Evolutionary conservation across 2,888 invertebrate species (phyloP).

Genomic region (Abrostola tripartita): DNA sequence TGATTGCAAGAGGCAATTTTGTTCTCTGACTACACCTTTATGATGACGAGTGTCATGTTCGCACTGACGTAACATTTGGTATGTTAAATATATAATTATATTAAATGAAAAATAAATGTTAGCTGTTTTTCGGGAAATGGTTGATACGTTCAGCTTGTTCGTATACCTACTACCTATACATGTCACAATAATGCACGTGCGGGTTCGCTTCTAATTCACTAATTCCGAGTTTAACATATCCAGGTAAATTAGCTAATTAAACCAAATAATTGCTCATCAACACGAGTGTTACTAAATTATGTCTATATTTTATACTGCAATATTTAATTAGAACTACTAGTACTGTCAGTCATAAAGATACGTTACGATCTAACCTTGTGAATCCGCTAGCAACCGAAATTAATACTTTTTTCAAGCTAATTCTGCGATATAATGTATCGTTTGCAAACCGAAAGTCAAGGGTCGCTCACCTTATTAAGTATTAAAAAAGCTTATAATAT

Average conservation of each 20-base stretch:
- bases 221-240: not conserved
- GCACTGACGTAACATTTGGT: too few species aligned
- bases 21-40: too few species aligned
- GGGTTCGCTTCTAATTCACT: too few species aligned
- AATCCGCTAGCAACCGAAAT: too few species aligned
- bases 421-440: slow-evolving; percentile 28
- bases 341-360: too few species aligned
- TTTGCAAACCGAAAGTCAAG: slow-evolving; percentile 19
- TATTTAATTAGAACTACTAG: too few species aligned
- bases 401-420: slow-evolving; percentile 6
- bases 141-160: not conserved
- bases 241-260: not conserved
- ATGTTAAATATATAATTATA: not conserved
- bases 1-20: too few species aligned
- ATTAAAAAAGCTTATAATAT: slow-evolving; percentile 14
- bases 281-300: not conserved
- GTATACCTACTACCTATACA: not conserved
- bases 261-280: not conserved
- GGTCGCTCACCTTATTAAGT: slow-evolving; percentile 15
- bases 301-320: too few species aligned
- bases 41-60: too few species aligned
- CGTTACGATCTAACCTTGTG: too few species aligned
- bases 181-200: too few species aligned
- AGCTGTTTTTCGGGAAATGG: slow-evolving; percentile 1
- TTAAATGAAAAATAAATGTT: not conserved